phyloP scores from a whole-genome alignment of 2,797 vertebrate species.

The Propithecus deckenii region DNA sequence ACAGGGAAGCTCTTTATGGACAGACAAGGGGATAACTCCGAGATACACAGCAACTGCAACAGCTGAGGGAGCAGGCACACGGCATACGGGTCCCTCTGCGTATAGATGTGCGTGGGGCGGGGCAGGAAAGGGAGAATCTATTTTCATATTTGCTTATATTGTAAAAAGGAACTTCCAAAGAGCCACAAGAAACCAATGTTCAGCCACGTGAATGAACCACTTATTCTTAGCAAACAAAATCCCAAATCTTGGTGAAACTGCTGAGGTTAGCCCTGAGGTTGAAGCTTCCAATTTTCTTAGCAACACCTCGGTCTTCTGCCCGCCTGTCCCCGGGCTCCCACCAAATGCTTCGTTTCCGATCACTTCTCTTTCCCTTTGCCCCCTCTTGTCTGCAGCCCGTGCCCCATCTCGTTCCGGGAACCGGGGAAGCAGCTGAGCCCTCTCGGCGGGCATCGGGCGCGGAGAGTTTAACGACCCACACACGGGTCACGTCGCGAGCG shows the following conservation, averaged over 20 bases:
- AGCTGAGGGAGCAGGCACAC: background rate
- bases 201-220: background rate
- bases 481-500: background rate
- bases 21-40: too few relatives aligned
- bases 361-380: background rate
- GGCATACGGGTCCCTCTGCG: background rate
- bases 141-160: background rate
- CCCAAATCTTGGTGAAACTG: background rate
- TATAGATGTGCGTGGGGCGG: too few relatives aligned
- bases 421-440: background rate
- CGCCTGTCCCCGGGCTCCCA: background rate
- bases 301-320: background rate
- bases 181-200: background rate
- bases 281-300: background rate
- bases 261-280: background rate
- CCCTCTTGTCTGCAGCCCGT: too few relatives aligned
- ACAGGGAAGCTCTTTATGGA: background rate
- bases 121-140: background rate
- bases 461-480: background rate
- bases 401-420: background rate
- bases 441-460: background rate
- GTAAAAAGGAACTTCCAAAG: background rate
- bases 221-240: background rate
- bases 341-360: background rate
- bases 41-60: fast-evolving